Percentiles rank a stretch among this genome's conserved stretches.
These are phyloP conservation scores for Poeciliopsis turneri DNA, from an alignment of 2,797 vertebrate species.

Conservation along the genomic window DNA sequence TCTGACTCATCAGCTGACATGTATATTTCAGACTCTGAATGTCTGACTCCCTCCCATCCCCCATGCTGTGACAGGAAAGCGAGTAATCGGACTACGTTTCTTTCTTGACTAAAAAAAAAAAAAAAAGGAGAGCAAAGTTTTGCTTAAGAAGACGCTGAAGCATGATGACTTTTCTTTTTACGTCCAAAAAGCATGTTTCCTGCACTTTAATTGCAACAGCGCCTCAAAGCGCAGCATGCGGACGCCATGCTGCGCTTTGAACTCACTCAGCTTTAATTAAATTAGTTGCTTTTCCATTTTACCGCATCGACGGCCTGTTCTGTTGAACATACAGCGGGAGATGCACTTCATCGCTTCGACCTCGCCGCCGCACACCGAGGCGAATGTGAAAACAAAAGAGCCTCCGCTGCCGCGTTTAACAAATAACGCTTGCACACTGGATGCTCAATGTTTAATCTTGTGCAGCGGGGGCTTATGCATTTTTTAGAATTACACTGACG, in stretches of 20 bases:
- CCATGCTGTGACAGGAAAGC: neutral
- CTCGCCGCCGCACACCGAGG: slow-evolving; percentile 11
- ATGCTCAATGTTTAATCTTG: slow-evolving; percentile 8
- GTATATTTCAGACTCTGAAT: neutral
- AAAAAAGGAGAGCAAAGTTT: neutral
- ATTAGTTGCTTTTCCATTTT: slow-evolving; percentile 51
- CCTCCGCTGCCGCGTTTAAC: neutral
- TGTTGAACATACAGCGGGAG: slow-evolving; percentile 30
- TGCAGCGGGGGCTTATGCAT: slow-evolving; percentile 23
- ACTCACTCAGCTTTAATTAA: slow-evolving; percentile 37
- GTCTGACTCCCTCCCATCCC: neutral
- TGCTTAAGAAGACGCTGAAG: neutral
- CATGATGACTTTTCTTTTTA: neutral
- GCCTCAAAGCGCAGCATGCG: slow-evolving; percentile 24
- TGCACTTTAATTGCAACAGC: neutral
- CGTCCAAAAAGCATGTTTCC: neutral
- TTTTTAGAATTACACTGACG: slow-evolving; percentile 21
- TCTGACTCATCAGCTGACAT: slow-evolving; percentile 1
- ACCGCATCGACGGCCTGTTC: slow-evolving; percentile 35
- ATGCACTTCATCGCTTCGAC: slow-evolving; percentile 11
- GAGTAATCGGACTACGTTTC: neutral
- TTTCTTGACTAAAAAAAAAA: neutral
- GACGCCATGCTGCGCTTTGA: slow-evolving; percentile 39
- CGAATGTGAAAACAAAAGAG: neutral
- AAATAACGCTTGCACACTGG: slow-evolving; percentile 2